These are phyloP conservation scores for Camelus dromedarius DNA, from an alignment of 2,113 vertebrate species.

Conservation along the genomic window DNA sequence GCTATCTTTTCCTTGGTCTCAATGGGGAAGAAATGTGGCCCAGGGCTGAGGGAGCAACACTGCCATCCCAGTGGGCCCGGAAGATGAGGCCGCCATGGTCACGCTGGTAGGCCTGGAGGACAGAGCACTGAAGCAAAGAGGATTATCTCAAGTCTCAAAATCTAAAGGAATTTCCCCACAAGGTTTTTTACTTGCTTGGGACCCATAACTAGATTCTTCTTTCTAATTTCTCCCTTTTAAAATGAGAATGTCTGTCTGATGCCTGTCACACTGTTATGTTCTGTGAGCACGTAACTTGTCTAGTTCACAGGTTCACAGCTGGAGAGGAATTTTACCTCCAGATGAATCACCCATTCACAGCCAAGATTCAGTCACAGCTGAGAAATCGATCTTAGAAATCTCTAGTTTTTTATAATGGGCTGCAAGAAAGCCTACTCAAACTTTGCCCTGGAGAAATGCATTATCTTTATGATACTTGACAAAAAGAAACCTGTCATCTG, in stretches of 20 bases:
- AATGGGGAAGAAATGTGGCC: neutral
- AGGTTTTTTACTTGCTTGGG: neutral
- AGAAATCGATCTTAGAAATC: neutral
- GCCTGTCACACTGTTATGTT: neutral
- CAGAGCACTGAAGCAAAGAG: neutral
- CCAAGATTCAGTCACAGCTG: neutral
- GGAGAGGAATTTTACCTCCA: slow-evolving; percentile 1
- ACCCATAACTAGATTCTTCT: neutral
- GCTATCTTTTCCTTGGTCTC: neutral
- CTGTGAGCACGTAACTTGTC: neutral
- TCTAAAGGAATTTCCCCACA: neutral
- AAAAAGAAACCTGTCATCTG: neutral
- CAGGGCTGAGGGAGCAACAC: neutral
- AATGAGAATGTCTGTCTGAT: neutral
- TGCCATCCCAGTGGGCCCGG: neutral
- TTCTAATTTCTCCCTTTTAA: neutral
- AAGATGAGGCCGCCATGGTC: neutral
- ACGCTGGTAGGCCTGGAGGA: neutral
- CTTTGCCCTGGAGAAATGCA: neutral
- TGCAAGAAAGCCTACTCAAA: neutral
- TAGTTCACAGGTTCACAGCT: neutral
- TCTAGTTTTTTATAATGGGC: neutral
- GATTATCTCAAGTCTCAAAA: neutral
- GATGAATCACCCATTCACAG: neutral
- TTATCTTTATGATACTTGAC: slow-evolving; percentile 38